Conservation (phyloP, 2,888 invertebrate genomes). For the Muscina levida region DNA sequence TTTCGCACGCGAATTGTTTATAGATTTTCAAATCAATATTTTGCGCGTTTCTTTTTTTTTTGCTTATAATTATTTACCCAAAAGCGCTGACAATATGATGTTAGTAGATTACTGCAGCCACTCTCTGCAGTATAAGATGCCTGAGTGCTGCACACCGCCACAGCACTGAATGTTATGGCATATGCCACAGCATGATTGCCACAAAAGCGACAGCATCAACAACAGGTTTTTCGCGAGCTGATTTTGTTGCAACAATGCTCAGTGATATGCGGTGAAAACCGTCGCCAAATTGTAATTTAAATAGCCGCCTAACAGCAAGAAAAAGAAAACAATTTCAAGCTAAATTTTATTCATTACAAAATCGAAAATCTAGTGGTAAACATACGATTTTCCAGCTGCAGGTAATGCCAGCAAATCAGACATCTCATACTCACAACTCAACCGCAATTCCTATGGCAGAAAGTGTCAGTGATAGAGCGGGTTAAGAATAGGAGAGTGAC, state of each 20-base stretch:
- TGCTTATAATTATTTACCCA: slow-evolving; percentile 7
- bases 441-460: slow-evolving; percentile 24
- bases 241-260: slow-evolving; percentile 41
- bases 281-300: slow-evolving; percentile 72
- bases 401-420: slow-evolving; percentile 29
- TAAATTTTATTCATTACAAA: slow-evolving; percentile 73
- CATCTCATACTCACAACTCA: slow-evolving; percentile 13
- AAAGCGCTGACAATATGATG: slow-evolving; percentile 27
- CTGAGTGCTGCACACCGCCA: neutral
- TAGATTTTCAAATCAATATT: slow-evolving; percentile 52
- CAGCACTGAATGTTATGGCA: slow-evolving; percentile 2
- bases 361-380: slow-evolving; percentile 40
- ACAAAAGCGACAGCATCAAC: neutral
- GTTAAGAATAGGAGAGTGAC: no score
- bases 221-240: slow-evolving; percentile 33
- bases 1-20: slow-evolving; percentile 63
- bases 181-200: slow-evolving; percentile 7
- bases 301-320: slow-evolving; percentile 73
- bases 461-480: no score
- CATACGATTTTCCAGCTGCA: slow-evolving; percentile 36
- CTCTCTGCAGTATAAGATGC: slow-evolving; percentile 10
- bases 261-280: slow-evolving; percentile 55
- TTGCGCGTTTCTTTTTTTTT: slow-evolving; percentile 22
- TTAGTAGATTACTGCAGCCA: slow-evolving; percentile 15
- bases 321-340: slow-evolving; percentile 76